Percentiles rank a stretch among this genome's conserved stretches.
Evolutionary conservation across 2,888 invertebrate species (phyloP).

Genomic region (Mythimna lalbum): DNA sequence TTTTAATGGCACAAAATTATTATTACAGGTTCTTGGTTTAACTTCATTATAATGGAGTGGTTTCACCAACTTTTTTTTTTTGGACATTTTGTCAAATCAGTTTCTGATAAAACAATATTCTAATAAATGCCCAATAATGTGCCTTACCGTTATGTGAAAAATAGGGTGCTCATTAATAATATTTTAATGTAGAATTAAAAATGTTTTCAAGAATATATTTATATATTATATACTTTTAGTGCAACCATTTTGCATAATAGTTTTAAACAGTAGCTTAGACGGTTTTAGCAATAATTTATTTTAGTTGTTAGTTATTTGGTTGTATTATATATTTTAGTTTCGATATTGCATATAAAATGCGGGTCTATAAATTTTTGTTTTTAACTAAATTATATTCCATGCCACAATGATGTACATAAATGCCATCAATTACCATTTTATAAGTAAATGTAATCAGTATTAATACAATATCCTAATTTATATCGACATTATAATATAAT

Average conservation of each 20-base stretch:
- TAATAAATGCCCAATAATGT: slow-evolving; percentile 60
- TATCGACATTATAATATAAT: slow-evolving; percentile 73
- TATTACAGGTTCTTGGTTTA: background rate
- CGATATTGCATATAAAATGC: slow-evolving; percentile 82
- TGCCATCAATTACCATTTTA: slow-evolving; percentile 86
- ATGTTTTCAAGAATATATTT: slow-evolving; percentile 56
- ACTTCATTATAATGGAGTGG: background rate
- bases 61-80: slow-evolving; percentile 11
- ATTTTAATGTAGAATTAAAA: slow-evolving; percentile 57
- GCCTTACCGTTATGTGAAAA: slow-evolving; percentile 71
- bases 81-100: background rate
- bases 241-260: slow-evolving; percentile 64
- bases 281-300: slow-evolving; percentile 79
- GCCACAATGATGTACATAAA: slow-evolving; percentile 84
- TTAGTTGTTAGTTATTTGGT: slow-evolving; percentile 71
- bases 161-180: slow-evolving; percentile 73
- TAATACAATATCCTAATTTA: slow-evolving; percentile 87
- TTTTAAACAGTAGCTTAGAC: slow-evolving; percentile 43
- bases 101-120: slow-evolving; percentile 44
- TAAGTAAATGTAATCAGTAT: slow-evolving; percentile 88
- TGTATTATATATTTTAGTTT: slow-evolving; percentile 78
- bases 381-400: slow-evolving; percentile 83
- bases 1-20: slow-evolving; percentile 23
- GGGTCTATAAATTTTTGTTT: slow-evolving; percentile 80
- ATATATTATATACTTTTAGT: slow-evolving; percentile 46